Evolutionary conservation across 2,113 vertebrate genomes (phyloP).

Genomic region (Alces alces): DNA sequence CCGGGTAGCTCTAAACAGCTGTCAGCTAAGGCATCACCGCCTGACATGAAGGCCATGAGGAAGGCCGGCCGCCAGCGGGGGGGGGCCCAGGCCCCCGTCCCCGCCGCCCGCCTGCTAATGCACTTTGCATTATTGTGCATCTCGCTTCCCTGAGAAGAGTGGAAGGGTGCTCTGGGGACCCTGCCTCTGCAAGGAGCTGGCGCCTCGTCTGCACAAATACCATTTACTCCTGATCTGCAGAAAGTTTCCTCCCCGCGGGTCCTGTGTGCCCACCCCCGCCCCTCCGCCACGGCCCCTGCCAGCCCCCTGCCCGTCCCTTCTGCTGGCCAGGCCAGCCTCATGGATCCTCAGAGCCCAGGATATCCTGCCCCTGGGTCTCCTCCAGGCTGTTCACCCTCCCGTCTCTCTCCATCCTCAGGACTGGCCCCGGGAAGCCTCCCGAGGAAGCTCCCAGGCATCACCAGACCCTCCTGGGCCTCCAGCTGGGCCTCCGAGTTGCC

Average conservation of each 20-base stretch:
- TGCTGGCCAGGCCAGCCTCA: neutral
- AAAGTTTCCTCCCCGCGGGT: neutral
- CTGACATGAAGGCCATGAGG: neutral
- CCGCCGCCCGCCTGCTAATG: neutral
- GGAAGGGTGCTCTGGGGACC: neutral
- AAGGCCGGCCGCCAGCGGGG: fast-evolving
- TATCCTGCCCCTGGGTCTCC: neutral
- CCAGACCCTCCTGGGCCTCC: neutral
- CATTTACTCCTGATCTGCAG: neutral
- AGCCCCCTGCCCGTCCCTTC: fast-evolving
- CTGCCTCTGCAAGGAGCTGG: neutral
- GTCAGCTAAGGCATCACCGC: neutral
- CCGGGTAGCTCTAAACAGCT: neutral
- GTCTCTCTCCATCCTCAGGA: neutral
- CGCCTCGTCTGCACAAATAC: fast-evolving
- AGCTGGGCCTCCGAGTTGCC: neutral
- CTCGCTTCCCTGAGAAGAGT: constrained; percentile 2
- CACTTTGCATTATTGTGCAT: neutral
- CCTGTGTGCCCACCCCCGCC: neutral
- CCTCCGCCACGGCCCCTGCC: fast-evolving
- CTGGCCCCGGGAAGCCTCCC: fast-evolving
- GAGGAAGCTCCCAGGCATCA: neutral
- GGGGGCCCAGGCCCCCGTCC: neutral
- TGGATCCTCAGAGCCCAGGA: neutral
- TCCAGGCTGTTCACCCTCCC: neutral